Evolutionary conservation across 2,888 invertebrate genomes (phyloP).

Genomic region (Nomada fabriciana): DNA sequence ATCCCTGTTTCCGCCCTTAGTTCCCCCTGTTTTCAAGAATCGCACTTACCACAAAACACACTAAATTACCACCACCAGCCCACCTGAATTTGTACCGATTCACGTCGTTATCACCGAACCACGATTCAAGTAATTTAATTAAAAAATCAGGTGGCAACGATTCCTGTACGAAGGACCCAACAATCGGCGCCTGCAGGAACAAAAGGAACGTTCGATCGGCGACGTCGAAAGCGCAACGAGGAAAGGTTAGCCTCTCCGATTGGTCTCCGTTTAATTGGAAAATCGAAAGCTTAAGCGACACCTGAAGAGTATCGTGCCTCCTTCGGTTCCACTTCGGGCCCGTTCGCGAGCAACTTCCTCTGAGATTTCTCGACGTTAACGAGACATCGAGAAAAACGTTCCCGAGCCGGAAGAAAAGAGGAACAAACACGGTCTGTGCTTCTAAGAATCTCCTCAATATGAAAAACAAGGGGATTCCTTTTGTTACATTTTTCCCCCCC

Average conservation of each 20-base stretch:
- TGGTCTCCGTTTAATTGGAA: conserved; percentile 44
- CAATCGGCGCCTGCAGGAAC: conserved; percentile 18
- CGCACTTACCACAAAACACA: too few species aligned
- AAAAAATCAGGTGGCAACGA: background rate
- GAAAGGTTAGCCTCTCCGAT: conserved; percentile 11
- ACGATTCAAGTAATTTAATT: background rate
- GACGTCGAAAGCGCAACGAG: conserved; percentile 21
- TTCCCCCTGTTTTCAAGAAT: too few species aligned
- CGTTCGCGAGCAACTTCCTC: conserved; percentile 6
- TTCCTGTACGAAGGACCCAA: background rate
- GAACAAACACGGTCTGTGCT: background rate
- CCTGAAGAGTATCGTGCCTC: conserved; percentile 26
- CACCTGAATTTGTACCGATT: too few species aligned
- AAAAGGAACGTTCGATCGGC: conserved; percentile 8
- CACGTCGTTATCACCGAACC: background rate
- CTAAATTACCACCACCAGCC: too few species aligned
- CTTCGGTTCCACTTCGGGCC: background rate
- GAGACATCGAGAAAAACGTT: conserved; percentile 28
- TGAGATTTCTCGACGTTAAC: conserved; percentile 32
- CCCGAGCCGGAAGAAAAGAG: background rate
- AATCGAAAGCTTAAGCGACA: conserved; percentile 47
- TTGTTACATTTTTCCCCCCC: too few species aligned
- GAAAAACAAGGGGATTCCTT: conserved; percentile 12
- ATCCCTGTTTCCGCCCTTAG: too few species aligned
- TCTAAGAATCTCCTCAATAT: background rate